phyloP scores from a whole-genome alignment of 2,888 invertebrate genomes.

The Polydesmus complanatus region DNA sequence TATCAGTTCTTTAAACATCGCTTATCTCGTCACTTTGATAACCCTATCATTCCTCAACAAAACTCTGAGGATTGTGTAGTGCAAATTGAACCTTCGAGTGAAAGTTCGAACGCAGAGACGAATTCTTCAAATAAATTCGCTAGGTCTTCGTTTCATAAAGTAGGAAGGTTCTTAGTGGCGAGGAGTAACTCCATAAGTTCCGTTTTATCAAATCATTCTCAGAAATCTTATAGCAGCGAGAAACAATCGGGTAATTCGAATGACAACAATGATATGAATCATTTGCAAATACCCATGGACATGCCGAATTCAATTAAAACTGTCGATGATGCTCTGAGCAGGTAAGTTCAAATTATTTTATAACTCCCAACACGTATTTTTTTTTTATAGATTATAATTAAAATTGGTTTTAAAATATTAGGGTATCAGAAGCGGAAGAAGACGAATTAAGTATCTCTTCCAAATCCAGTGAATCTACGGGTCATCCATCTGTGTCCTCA shows the following conservation, averaged over 20 bases:
- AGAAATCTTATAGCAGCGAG: not conserved
- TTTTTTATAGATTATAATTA: too few relatives aligned
- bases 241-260: not conserved
- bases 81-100: not conserved
- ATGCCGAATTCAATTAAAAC: not conserved
- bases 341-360: not conserved
- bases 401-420: not conserved
- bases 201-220: not conserved
- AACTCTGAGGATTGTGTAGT: not conserved
- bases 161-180: not conserved
- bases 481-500: not conserved
- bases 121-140: not conserved
- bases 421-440: not conserved
- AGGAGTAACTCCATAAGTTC: not conserved
- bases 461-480: too few relatives aligned
- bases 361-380: not conserved
- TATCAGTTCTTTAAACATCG: not conserved
- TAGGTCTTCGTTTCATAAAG: not conserved
- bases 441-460: not conserved
- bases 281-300: not conserved
- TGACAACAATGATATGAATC: not conserved
- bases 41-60: not conserved
- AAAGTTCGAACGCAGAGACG: not conserved
- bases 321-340: not conserved
- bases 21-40: not conserved